Evolutionary conservation across 2,113 vertebrate species (phyloP).

Genomic region (Hyperopisus bebe): DNA sequence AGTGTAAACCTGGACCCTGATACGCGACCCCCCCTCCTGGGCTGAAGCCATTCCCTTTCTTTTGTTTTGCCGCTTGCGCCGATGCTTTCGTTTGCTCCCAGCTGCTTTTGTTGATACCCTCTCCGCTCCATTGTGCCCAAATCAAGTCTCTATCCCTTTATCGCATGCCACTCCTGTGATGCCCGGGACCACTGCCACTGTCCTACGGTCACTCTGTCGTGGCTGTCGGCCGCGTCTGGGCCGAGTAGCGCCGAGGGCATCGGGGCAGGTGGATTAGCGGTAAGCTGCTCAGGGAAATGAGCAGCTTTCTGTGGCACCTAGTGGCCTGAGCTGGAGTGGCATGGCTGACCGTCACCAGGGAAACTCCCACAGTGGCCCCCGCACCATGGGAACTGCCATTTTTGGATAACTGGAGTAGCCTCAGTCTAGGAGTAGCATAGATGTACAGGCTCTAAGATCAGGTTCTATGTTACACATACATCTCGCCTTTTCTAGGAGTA

Average conservation of each 20-base stretch:
- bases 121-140: neutral
- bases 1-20: neutral
- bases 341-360: neutral
- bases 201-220: neutral
- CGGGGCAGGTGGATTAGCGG: conserved; percentile 8
- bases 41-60: neutral
- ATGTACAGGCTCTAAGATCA: neutral
- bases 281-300: conserved; percentile 12
- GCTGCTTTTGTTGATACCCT: neutral
- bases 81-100: neutral
- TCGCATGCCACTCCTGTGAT: neutral
- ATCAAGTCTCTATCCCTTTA: neutral
- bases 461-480: neutral
- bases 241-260: conserved; percentile 6
- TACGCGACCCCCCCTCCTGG: neutral
- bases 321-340: neutral
- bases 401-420: neutral
- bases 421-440: neutral
- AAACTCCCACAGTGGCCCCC: neutral
- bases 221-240: neutral
- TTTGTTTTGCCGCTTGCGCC: neutral
- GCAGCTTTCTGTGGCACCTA: neutral
- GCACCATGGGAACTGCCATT: neutral
- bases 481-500: neutral
- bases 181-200: neutral